Conservation (phyloP, 2,113 vertebrate species). For the Puma concolor region DNA sequence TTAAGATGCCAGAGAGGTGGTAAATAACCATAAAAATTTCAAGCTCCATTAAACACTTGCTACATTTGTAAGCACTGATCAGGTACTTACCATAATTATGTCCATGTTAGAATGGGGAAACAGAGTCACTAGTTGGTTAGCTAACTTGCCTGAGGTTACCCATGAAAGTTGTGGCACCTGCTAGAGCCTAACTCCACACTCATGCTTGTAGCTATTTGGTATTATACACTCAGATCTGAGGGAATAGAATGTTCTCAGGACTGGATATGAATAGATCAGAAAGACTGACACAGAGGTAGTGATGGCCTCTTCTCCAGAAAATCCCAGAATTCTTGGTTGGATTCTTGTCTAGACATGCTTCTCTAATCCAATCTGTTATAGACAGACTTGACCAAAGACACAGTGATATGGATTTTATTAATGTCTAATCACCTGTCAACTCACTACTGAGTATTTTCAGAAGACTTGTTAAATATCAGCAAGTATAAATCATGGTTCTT, state of each 20-base stretch:
- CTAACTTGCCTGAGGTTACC: neutral
- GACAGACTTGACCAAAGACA: neutral
- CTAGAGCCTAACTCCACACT: neutral
- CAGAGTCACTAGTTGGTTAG: neutral
- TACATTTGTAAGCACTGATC: accelerated
- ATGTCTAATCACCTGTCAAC: neutral
- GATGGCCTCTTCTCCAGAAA: neutral
- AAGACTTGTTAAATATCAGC: neutral
- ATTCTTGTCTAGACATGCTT: neutral
- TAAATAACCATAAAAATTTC: neutral
- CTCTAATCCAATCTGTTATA: neutral
- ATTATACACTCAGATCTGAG: neutral
- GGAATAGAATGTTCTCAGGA: neutral
- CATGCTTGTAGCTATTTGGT: neutral
- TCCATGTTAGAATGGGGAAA: neutral
- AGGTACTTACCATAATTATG: accelerated
- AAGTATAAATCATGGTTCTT: neutral
- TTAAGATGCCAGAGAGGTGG: neutral
- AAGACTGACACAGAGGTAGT: neutral
- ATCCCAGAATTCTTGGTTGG: neutral
- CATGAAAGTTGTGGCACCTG: accelerated
- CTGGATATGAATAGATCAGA: neutral
- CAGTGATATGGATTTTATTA: neutral
- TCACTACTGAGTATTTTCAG: neutral
- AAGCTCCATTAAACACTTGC: accelerated